Evolutionary conservation across 2,888 invertebrate genomes (phyloP), one percentile per base, ranked within the genome.

Genomic region (Scaptomyza reducta): DNA sequence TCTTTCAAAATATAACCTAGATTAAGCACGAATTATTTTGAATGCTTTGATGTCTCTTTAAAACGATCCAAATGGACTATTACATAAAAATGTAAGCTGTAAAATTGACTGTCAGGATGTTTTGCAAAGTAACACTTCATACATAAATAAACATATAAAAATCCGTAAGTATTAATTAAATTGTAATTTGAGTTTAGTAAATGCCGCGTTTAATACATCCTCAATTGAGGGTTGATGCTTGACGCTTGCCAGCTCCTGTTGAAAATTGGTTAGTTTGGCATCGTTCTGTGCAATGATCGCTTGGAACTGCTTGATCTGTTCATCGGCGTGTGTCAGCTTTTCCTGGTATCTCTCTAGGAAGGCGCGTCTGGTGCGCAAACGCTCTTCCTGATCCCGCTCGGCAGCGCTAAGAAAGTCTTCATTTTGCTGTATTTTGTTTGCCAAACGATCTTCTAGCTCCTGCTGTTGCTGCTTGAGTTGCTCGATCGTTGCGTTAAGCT

Each of bases 311-410:
- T 55, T 18, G n/a, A 79, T 49, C 16, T 68, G 45, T 5, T 50
- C 33, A 11, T 68, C 54, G 4, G 55, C 80, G 1, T 44, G 6
- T 1, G 38, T 29, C 25, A 79, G 31, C 1, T 16, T 7, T 10
- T 45, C 29, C 9, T 50, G 58, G 44, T 64, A 58, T 11, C 49
- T 33, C 6, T 41, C 51, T 2, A 77, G 40, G 7, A 42, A 53
- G 0, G 25, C 25, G 6, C 38, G 5, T 5, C 66, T 62, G 1
- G 27, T 27, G 3, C 31, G 5, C 16, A 77, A 33, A 6, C 49
- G 58, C 14, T 67, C 44, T 16, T 63, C 25, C 11, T 82, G 85
- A 7, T 64, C 50, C 6, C 54, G 27, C 46, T 89, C 89, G 14
- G 75, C 79, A 5, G 56, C 27, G 6, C 46, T 29, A 31, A 89